Evolutionary conservation across 2,113 vertebrate genomes (phyloP), one percentile per base, ranked within the genome.

Genomic region (Pachycephala philippinensis): DNA sequence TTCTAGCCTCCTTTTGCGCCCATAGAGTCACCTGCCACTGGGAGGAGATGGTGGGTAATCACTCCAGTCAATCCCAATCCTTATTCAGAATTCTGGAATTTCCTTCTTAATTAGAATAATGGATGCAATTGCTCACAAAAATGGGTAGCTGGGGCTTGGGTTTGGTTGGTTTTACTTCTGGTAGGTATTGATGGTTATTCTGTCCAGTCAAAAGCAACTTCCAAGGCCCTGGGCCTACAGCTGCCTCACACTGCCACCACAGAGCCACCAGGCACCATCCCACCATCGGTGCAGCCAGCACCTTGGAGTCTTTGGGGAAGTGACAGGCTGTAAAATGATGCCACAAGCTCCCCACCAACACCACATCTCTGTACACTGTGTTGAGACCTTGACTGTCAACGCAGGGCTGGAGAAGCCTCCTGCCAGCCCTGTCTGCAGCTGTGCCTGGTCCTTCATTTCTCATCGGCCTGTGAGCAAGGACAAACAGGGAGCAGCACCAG

Each of bases 201-300:
- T 0, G 15, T 23, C 37, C 42, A 21, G 37, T 47, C 59, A 52
- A 64, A 68, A 56, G 39, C 53, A 71, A 16, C 9, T 82, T 56
- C 47, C 30, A 39, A 44, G 37, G 44, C 26, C 28, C 23, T 44
- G 31, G 54, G 22, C 28, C 26, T 5, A 16, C 20, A 3, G 6
- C 22, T 50, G 15, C 47, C 24, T 39, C 42, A 57, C 86, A 31
- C 13, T n/a, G 61, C 56, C 39, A 19, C 61, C 39, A 30, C 33
- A 4, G 33, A 49, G 19, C 37, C 9, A 13, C 33, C 0, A 8
- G 37, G 16, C 5, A 4, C 21, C 54, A 35, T 47, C 52, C 52
- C 47, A 53, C 24, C 56, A 5, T 13, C 0, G 0, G 18, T 30
- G 35, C 37, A 35, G 47, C 23, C 19, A 7, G 76, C 26, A 33